Base-by-base conservation (phyloP, 2,797 vertebrate genomes). In the Danio jaintianensis region DNA sequence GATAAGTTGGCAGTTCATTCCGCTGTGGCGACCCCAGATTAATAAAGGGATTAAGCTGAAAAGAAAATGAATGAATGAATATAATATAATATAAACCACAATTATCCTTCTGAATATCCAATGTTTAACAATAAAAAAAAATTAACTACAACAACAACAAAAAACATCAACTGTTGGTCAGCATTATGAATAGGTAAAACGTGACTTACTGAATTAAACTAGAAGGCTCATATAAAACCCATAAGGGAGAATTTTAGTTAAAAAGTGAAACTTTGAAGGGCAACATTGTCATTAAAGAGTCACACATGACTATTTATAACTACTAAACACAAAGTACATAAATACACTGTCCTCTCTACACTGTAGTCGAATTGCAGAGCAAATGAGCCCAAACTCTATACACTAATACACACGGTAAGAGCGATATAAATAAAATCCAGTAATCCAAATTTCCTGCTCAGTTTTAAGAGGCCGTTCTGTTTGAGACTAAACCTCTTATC, bases 401-500 rank as follows among this genome's bases (percentile, higher is more conserved):
- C 1, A 16, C 38, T 50, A 38, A 5, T 15, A 48, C 2, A 74
- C 9, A 15, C 29, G n/a, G 3, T 59, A 48, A 61, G 16, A 20
- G 29, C 43, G n/a, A 9, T 18, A 38, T 18, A 36, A 45, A 52
- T 22, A 53, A 64, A 62, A 6, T 8, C 3, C 38, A 48, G 38
- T 61, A 68, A 76, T 22, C 40, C 48, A 80, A 48, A 74, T 20
- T 64, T 70, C 20, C 70, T 79, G 47, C 66, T 61, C 2, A 47
- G 62, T 45, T 43, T 71, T 56, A 78, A 48, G n/a, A 74, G 45
- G 18, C 43, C 61, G 67, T 79, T 79, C 58, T 42, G 42, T 70
- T 53, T 50, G 40, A 80, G 53, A 82, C 72, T 80, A 78, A 82
- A 81, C 66, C 83, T 58, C 66, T 83, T 79, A 69, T 83, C 66